These are phyloP conservation scores for Xenopus borealis DNA, from an alignment of 2,113 vertebrate genomes.

Conservation along the genomic window DNA sequence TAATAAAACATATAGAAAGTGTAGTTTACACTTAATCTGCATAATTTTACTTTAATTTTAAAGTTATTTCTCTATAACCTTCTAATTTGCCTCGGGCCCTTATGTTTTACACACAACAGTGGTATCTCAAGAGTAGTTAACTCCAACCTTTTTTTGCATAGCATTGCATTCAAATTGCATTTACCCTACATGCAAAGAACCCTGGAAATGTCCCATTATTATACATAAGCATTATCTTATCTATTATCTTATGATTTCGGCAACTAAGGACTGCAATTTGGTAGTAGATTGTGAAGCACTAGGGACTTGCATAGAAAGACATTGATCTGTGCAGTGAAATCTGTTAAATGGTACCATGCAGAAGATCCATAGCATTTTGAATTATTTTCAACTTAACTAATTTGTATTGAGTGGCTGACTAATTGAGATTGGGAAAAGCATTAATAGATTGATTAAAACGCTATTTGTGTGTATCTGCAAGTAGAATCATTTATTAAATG, in stretches of 20 bases:
- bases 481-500: too few species aligned
- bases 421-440: neutral
- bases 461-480: too few species aligned
- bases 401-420: neutral
- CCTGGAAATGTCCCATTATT: neutral
- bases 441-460: neutral
- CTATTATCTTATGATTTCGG: conserved; percentile 2
- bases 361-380: conserved; percentile 1
- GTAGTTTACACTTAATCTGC: too few species aligned
- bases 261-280: neutral
- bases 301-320: neutral
- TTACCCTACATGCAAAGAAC: too few species aligned
- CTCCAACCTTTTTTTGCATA: too few species aligned
- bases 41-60: too few species aligned
- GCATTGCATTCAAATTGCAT: too few species aligned
- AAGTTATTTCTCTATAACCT: too few species aligned
- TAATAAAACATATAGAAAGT: too few species aligned
- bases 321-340: conserved; percentile 2
- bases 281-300: neutral
- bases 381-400: conserved; percentile 6
- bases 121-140: too few species aligned
- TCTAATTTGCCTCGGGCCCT: too few species aligned
- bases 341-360: neutral
- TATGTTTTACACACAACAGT: too few species aligned
- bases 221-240: conserved; percentile 3